Conservation (phyloP, 2,113 vertebrate species). For the Chaetodon trifascialis region DNA sequence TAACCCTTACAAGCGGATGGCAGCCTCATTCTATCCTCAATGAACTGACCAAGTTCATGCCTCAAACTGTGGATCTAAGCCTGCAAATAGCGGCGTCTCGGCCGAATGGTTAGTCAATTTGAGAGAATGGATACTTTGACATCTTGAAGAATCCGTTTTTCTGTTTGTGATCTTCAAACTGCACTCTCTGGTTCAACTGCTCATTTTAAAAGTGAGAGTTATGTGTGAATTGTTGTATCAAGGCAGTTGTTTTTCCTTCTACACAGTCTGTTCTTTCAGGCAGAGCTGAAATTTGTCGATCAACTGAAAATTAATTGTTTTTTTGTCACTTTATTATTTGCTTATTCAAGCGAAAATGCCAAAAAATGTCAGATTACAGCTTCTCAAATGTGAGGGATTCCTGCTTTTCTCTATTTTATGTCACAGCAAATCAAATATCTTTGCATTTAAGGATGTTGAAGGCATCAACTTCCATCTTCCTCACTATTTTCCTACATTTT, state of each 20-base stretch:
- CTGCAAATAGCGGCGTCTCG: background rate
- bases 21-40: constrained; percentile 7
- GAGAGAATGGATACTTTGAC: constrained; percentile 5
- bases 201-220: constrained; percentile 23
- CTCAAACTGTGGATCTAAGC: background rate
- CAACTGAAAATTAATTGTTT: background rate
- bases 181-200: background rate
- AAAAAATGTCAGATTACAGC: background rate
- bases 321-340: background rate
- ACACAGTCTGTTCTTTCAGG: background rate
- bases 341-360: background rate
- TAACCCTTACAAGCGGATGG: background rate
- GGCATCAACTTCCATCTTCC: constrained; percentile 1
- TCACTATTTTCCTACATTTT: constrained; percentile 11
- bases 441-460: background rate
- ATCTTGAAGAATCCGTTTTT: background rate
- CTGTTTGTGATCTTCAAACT: constrained; percentile 15
- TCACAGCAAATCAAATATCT: constrained; percentile 1
- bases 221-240: background rate
- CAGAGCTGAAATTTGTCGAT: background rate
- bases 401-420: background rate
- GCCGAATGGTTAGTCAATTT: background rate
- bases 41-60: background rate
- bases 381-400: background rate
- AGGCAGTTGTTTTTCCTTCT: constrained; percentile 10